Conservation (phyloP, 2,888 invertebrate genomes). For the Mylabris sibirica region DNA sequence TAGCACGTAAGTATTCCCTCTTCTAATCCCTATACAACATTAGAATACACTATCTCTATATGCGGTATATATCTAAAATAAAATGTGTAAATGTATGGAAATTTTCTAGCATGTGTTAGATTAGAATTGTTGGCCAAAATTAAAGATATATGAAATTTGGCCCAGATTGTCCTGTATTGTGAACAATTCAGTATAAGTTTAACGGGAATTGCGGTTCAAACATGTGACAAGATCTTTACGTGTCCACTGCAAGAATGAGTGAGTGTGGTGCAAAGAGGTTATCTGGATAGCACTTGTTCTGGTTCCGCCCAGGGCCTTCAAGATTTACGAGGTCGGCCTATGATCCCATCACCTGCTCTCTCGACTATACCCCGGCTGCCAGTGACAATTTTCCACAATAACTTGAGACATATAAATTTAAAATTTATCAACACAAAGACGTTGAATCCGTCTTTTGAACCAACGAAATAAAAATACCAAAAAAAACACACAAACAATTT, state of each 20-base stretch:
- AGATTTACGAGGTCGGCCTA: conserved; percentile 57
- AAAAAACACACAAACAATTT: not conserved
- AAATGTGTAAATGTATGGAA: not conserved
- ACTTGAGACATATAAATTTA: conserved; percentile 21
- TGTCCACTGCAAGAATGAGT: conserved; percentile 56
- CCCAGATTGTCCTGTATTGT: not conserved
- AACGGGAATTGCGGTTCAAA: conserved; percentile 35
- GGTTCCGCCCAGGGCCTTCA: conserved; percentile 52
- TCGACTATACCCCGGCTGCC: conserved; percentile 19
- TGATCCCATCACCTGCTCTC: conserved; percentile 54
- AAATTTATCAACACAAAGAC: conserved; percentile 26
- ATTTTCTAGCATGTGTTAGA: not conserved
- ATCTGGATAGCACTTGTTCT: conserved; percentile 59
- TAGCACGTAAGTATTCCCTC: not conserved
- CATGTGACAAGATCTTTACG: conserved; percentile 51
- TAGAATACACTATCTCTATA: not conserved
- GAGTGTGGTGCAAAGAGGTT: conserved; percentile 56
- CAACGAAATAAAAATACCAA: not conserved
- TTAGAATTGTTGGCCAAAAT: not conserved
- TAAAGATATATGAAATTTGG: not conserved
- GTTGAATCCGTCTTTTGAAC: not conserved
- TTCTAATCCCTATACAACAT: not conserved
- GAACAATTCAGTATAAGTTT: conserved; percentile 14
- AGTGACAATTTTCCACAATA: conserved; percentile 25
- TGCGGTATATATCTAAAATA: not conserved